Evolutionary conservation across 37 sponge, comb jelly and placozoan species (phyloP).

Genomic region (Lycopodina hypogea): DNA sequence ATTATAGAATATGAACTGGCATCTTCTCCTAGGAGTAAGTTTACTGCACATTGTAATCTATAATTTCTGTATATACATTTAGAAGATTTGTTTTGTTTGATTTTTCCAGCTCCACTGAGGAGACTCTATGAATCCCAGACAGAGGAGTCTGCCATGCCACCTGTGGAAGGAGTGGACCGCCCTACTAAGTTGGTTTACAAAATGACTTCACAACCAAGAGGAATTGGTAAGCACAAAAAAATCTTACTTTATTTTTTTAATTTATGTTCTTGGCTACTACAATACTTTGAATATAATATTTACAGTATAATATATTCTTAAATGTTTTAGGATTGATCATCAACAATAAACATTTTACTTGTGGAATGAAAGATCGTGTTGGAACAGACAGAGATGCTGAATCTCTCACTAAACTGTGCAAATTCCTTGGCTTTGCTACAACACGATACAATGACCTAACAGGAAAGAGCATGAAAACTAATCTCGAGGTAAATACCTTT

Average conservation of each 20-base stretch:
- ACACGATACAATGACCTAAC: constrained; percentile 52
- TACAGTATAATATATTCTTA: background rate
- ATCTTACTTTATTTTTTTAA: background rate
- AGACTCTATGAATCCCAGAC: background rate
- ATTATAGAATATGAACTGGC: background rate
- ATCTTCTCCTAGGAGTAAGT: too few relatives aligned
- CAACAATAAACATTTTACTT: constrained; percentile 72
- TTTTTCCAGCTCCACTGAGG: background rate
- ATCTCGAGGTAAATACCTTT: constrained; percentile 5
- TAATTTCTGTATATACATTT: too few relatives aligned
- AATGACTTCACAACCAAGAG: constrained; percentile 68
- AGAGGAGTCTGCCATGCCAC: background rate
- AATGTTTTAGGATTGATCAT: constrained; percentile 39
- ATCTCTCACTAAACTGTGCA: constrained; percentile 37
- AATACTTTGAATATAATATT: background rate
- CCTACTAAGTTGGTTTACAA: constrained; percentile 43
- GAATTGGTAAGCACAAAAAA: constrained; percentile 11
- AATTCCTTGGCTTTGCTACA: constrained; percentile 48
- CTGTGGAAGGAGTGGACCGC: constrained; percentile 31
- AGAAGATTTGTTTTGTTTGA: too few relatives aligned
- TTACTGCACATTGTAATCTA: too few relatives aligned
- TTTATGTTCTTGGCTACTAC: too few relatives aligned
- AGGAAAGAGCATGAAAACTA: constrained; percentile 9
- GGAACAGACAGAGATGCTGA: constrained; percentile 79
- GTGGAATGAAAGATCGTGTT: constrained; percentile 67